Evolutionary conservation across 2,797 vertebrate genomes (phyloP).

Genomic region (Loris lydekkerianus): DNA sequence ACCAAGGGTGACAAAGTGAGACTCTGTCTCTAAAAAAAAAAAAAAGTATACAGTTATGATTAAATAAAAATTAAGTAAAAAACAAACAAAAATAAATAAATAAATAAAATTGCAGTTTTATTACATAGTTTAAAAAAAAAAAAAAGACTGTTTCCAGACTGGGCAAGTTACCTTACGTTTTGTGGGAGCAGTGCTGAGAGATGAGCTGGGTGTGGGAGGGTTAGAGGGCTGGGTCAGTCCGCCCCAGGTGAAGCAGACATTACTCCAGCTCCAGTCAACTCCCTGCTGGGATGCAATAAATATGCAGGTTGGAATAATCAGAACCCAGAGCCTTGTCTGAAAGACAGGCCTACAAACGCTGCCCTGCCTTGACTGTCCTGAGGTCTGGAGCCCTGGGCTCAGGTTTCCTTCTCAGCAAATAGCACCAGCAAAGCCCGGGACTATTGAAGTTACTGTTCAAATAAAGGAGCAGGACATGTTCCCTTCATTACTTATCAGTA

Average conservation of each 20-base stretch:
- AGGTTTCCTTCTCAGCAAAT: not conserved
- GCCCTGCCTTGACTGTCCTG: not conserved
- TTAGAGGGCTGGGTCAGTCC: not conserved
- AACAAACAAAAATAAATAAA: too few species aligned
- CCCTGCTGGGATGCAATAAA: not conserved
- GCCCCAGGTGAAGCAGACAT: too few species aligned
- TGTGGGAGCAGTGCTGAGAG: not conserved
- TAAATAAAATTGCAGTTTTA: too few species aligned
- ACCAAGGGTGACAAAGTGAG: too few species aligned
- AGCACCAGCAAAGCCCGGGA: not conserved
- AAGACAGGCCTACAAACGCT: not conserved
- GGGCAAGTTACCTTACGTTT: not conserved
- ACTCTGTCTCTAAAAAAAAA: too few species aligned
- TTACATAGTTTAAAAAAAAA: too few species aligned
- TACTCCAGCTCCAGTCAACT: not conserved
- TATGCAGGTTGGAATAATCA: fast-evolving
- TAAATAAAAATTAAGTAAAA: too few species aligned
- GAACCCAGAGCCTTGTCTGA: not conserved
- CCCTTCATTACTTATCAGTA: not conserved
- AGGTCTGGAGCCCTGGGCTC: not conserved
- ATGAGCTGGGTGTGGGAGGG: not conserved
- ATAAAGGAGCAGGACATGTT: not conserved
- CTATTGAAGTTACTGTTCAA: not conserved
- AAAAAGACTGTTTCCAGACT: too few species aligned
- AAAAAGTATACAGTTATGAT: too few species aligned